Percentiles rank a stretch among this genome's conserved stretches.
These are phyloP conservation scores for Stichodactyla mertensii DNA, from an alignment of 64 coral and sea anemone genomes.

Conservation along the genomic window DNA sequence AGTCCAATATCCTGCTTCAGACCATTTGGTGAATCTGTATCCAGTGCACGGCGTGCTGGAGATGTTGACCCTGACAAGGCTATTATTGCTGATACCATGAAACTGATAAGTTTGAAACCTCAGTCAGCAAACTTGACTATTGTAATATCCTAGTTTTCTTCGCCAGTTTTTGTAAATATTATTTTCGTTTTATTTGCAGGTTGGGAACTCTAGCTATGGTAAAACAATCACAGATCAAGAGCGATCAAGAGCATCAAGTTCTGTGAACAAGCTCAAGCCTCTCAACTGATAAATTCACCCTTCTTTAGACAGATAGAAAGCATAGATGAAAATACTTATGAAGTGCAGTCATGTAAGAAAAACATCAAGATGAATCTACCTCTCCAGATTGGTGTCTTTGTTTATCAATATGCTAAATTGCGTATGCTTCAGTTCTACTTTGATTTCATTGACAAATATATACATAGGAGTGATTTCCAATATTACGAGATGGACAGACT, in stretches of 20 bases:
- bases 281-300: neutral
- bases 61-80: constrained; percentile 25
- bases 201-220: constrained; percentile 8
- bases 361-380: constrained; percentile 36
- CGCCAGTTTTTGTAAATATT: neutral
- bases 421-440: constrained; percentile 43
- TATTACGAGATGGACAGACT: neutral
- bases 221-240: constrained; percentile 29
- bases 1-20: constrained; percentile 25
- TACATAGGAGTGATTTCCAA: constrained; percentile 18
- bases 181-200: neutral
- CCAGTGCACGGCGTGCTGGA: constrained; percentile 21
- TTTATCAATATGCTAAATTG: no score
- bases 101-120: constrained; percentile 8
- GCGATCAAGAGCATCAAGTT: constrained; percentile 11
- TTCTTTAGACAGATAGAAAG: constrained; percentile 28
- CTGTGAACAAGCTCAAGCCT: constrained; percentile 4
- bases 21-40: constrained; percentile 36
- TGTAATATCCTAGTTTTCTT: neutral
- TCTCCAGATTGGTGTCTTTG: neutral
- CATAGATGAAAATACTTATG: neutral
- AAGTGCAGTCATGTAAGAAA: constrained; percentile 7
- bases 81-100: neutral
- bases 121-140: neutral
- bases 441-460: constrained; percentile 32